Percentiles rank a stretch among this genome's conserved stretches.
Evolutionary conservation across 1,140 invertebrate genomes (phyloP).

Genomic region (Eubasilissa regina): DNA sequence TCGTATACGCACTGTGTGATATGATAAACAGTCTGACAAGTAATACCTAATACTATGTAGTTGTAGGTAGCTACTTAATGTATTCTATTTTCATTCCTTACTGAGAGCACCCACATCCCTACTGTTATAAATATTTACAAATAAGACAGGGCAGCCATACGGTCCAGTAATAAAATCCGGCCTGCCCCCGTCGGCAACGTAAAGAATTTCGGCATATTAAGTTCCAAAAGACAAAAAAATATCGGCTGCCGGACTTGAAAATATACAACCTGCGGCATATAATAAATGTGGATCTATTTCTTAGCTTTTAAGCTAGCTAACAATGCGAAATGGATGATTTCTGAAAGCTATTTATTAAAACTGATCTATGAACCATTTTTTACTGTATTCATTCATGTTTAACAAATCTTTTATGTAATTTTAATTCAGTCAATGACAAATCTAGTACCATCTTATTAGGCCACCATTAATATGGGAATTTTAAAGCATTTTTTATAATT

Average conservation of each 20-base stretch:
- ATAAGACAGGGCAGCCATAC: background rate
- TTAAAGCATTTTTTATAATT: no score
- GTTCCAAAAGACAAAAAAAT: background rate
- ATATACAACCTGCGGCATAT: background rate
- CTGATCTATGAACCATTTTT: background rate
- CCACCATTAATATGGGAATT: no score
- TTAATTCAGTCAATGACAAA: no score
- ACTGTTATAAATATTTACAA: constrained; percentile 26
- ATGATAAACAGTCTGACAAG: no score
- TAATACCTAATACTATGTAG: no score
- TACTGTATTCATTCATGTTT: background rate
- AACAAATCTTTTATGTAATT: no score
- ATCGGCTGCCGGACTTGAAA: background rate
- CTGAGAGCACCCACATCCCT: no score
- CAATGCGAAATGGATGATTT: background rate
- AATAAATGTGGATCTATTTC: background rate
- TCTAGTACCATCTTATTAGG: no score
- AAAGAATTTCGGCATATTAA: background rate
- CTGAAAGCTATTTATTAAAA: background rate
- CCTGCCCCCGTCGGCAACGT: background rate
- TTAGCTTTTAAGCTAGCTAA: constrained; percentile 12
- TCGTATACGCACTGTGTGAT: no score
- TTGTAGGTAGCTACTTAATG: no score
- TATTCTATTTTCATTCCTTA: no score
- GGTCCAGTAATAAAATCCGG: background rate